Conservation (phyloP, 2,797 vertebrate genomes). For the Coluber constrictor region DNA sequence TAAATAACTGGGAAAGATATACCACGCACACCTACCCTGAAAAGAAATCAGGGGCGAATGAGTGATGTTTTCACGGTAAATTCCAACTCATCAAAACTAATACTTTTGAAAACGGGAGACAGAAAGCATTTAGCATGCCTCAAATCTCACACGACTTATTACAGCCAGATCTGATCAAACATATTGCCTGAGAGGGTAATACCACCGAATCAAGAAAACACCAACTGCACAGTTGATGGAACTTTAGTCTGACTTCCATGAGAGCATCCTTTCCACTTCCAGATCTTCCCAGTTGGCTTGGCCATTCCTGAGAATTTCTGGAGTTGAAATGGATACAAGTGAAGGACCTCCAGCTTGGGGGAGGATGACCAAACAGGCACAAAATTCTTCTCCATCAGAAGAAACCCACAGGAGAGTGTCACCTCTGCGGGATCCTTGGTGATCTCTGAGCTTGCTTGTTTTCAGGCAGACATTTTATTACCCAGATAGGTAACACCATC, state of each 20-base stretch:
- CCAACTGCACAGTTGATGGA: background rate
- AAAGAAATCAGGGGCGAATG: no score
- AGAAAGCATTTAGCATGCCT: background rate
- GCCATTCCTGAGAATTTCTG: background rate
- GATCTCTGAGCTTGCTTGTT: no score
- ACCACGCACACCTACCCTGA: background rate
- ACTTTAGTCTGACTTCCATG: background rate
- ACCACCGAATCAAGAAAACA: background rate
- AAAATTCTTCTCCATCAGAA: background rate
- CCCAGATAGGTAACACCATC: no score
- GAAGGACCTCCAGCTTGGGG: background rate
- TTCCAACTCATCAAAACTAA: background rate
- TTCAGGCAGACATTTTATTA: no score
- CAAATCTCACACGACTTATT: background rate
- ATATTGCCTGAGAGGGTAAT: background rate
- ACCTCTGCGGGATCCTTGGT: no score
- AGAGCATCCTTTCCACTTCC: background rate
- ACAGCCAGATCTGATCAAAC: background rate
- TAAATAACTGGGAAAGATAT: background rate
- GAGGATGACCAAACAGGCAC: background rate
- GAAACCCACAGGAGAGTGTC: background rate
- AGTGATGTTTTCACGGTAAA: no score
- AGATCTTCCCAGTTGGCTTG: background rate
- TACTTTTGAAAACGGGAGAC: background rate
- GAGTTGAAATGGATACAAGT: background rate